Percentiles rank a stretch among this genome's conserved stretches.
Evolutionary conservation across 2,797 vertebrate species (phyloP).

Genomic region (Echeneis naucrates): DNA sequence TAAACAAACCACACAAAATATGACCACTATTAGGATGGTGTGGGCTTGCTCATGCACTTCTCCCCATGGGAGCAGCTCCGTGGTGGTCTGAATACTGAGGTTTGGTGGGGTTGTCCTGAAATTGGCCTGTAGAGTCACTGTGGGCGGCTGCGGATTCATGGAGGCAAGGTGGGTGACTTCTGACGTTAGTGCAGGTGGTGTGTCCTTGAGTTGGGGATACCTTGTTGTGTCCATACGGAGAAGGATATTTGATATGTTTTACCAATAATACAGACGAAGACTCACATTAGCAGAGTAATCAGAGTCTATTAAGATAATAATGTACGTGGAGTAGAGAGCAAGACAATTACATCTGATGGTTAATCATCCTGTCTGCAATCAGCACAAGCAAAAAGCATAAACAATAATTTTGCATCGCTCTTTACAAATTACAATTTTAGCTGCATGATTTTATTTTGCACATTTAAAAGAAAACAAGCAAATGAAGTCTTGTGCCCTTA

Average conservation of each 20-base stretch:
- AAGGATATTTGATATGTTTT: not conserved
- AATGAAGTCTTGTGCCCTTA: conserved; percentile 46
- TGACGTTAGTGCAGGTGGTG: conserved; percentile 49
- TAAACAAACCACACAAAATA: conserved; percentile 82
- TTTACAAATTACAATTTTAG: not conserved
- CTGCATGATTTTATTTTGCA: not conserved
- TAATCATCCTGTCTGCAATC: not conserved
- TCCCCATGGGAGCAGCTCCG: conserved; percentile 44
- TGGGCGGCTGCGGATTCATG: conserved; percentile 17
- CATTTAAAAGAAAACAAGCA: conserved; percentile 18
- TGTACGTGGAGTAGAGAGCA: not conserved
- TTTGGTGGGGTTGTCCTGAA: conserved; percentile 4
- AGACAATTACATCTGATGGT: not conserved
- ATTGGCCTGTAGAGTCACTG: conserved; percentile 28
- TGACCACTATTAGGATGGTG: conserved; percentile 74
- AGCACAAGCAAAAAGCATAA: not conserved
- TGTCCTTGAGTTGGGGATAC: conserved; percentile 4
- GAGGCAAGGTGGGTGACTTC: conserved; percentile 45
- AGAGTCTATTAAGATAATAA: not conserved
- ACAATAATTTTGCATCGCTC: not conserved
- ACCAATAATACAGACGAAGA: conserved; percentile 4
- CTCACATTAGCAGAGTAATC: not conserved
- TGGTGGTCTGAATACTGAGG: conserved; percentile 18
- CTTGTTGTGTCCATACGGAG: conserved; percentile 9
- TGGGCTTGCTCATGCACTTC: conserved; percentile 68